phyloP scores from a whole-genome alignment of 1,140 invertebrate genomes.

The Brachystomella parvula region DNA sequence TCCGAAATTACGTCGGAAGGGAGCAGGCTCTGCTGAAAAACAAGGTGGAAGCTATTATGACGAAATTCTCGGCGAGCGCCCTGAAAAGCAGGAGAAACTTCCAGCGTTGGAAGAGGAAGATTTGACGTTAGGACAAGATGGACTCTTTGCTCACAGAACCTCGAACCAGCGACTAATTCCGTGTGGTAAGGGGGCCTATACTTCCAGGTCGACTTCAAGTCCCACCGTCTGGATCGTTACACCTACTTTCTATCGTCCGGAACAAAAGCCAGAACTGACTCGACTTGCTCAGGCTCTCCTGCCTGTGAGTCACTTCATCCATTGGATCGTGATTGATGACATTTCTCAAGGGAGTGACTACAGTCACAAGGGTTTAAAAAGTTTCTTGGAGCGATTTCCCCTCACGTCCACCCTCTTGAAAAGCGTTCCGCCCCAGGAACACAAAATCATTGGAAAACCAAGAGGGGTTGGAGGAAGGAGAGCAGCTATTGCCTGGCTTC shows the following conservation, averaged over 20 bases:
- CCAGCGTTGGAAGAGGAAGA: not conserved
- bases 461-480: slow-evolving; percentile 57
- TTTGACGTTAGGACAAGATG: no score
- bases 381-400: slow-evolving; percentile 30
- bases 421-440: slow-evolving; percentile 16
- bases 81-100: no score
- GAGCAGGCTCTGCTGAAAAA: not conserved
- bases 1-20: not conserved
- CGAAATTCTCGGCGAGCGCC: not conserved
- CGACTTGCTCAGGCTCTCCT: slow-evolving; percentile 34
- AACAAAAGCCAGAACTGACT: slow-evolving; percentile 36
- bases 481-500: slow-evolving; percentile 53
- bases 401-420: slow-evolving; percentile 26
- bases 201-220: no score
- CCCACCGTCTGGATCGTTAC: slow-evolving; percentile 31
- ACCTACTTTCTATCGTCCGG: slow-evolving; percentile 36
- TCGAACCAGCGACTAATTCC: no score
- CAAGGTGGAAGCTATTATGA: not conserved
- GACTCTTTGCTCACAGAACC: no score
- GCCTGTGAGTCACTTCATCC: slow-evolving; percentile 32
- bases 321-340: slow-evolving; percentile 38
- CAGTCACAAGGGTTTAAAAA: slow-evolving; percentile 23
- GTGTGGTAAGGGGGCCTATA: no score
- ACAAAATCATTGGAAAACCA: slow-evolving; percentile 42
- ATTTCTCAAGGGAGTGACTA: slow-evolving; percentile 27